Evolutionary conservation across 2,888 invertebrate genomes (phyloP).

Genomic region (Clitarchus hookeri): DNA sequence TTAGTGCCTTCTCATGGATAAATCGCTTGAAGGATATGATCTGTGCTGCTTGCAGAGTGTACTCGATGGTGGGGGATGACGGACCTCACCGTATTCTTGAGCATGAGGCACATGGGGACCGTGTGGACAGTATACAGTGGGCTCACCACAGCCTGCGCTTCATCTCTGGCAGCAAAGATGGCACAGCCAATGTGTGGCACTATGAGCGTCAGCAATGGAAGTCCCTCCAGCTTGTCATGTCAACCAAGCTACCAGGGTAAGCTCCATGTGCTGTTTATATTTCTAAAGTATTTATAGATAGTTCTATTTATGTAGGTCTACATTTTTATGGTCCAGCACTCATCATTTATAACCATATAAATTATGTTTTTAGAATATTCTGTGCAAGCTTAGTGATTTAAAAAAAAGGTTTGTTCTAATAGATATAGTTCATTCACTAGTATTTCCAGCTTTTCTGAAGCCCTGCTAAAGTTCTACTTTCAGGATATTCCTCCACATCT

Average conservation of each 20-base stretch:
- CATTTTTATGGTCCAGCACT: too few species aligned
- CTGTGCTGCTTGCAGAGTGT: slow-evolving; percentile 53
- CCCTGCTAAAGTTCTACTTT: too few species aligned
- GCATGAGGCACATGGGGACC: slow-evolving; percentile 81
- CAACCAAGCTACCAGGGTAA: slow-evolving; percentile 63
- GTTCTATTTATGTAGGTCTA: too few species aligned
- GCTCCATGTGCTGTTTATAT: slow-evolving; percentile 33
- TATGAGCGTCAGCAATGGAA: slow-evolving; percentile 91
- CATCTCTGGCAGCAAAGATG: slow-evolving; percentile 94
- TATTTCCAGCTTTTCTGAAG: too few species aligned
- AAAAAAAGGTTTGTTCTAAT: too few species aligned
- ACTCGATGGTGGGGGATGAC: slow-evolving; percentile 55
- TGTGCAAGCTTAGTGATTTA: too few species aligned
- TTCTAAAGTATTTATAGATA: neutral
- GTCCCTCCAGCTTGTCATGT: slow-evolving; percentile 73
- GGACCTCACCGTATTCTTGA: slow-evolving; percentile 68
- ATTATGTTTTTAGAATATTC: too few species aligned
- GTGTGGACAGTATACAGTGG: slow-evolving; percentile 96
- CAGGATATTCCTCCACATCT: too few species aligned
- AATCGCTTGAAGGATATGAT: neutral
- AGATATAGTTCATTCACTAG: too few species aligned
- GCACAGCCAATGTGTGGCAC: slow-evolving; percentile 91
- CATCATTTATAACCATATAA: too few species aligned
- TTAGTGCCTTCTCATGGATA: too few species aligned
- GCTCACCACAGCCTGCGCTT: slow-evolving; percentile 85